Evolutionary conservation across 2,888 invertebrate species (phyloP).

Genomic region (Tinea pellionella): DNA sequence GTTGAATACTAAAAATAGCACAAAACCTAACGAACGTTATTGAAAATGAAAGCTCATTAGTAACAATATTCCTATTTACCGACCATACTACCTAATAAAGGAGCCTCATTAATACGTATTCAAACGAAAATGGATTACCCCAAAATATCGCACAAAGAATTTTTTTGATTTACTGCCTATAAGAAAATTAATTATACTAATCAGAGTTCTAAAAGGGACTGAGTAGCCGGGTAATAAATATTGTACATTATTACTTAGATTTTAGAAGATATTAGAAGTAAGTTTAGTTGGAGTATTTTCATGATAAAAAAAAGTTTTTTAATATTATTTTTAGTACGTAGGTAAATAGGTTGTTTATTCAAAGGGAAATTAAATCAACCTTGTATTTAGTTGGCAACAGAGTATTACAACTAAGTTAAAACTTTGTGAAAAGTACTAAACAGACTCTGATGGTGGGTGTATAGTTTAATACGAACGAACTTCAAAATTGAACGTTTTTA

Average conservation of each 20-base stretch:
- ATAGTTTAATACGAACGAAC: neutral
- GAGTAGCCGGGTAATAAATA: neutral
- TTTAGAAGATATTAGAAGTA: too few species aligned
- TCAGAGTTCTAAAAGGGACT: neutral
- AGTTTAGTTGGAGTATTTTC: too few species aligned
- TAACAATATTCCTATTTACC: conserved; percentile 30
- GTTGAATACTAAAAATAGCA: neutral
- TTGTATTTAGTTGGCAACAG: neutral
- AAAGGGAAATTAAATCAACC: neutral
- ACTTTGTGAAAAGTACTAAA: neutral
- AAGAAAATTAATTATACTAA: neutral
- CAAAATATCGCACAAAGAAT: neutral
- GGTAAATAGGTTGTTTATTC: too few species aligned
- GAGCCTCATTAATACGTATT: conserved; percentile 32
- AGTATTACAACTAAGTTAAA: neutral
- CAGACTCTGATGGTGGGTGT: neutral
- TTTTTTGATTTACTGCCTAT: neutral
- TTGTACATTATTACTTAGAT: too few species aligned
- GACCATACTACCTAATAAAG: conserved; percentile 22
- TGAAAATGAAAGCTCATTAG: conserved; percentile 13
- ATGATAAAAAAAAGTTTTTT: too few species aligned
- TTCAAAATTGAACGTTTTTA: neutral
- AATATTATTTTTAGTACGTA: too few species aligned
- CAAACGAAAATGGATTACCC: conserved; percentile 28
- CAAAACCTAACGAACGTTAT: neutral